phyloP scores from a whole-genome alignment of 2,888 invertebrate genomes.

The Apamea sordens region DNA sequence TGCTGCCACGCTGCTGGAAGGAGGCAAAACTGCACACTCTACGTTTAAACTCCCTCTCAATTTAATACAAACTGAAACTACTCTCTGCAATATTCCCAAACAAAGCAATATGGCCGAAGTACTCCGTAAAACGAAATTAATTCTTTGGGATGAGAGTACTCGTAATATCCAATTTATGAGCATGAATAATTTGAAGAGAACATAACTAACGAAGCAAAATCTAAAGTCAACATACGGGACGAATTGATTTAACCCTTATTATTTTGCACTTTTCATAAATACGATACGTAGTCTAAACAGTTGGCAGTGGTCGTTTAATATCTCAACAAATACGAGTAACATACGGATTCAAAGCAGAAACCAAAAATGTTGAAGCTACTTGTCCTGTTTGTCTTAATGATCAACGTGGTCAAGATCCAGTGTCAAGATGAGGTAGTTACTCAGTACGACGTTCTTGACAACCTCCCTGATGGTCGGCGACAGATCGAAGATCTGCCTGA shows the following conservation, averaged over 20 bases:
- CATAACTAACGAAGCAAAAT: background rate
- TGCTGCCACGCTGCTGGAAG: too few relatives aligned
- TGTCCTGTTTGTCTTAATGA: background rate
- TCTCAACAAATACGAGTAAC: background rate
- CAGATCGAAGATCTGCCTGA: too few relatives aligned
- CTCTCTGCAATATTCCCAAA: too few relatives aligned
- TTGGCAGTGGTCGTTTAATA: background rate
- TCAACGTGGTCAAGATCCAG: constrained; percentile 1
- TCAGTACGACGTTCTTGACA: background rate
- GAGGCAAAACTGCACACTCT: too few relatives aligned
- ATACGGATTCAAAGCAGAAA: too few relatives aligned
- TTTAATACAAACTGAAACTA: too few relatives aligned
- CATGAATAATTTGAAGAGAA: background rate
- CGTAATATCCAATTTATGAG: background rate
- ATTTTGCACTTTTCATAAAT: background rate
- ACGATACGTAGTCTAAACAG: background rate
- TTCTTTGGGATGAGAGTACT: too few relatives aligned
- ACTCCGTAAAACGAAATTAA: too few relatives aligned
- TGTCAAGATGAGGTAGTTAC: background rate
- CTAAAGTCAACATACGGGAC: background rate
- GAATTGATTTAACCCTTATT: background rate
- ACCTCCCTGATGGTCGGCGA: background rate
- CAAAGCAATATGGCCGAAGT: too few relatives aligned
- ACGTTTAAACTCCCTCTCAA: too few relatives aligned
- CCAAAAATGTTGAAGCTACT: constrained; percentile 8